A percentile compares a stretch with the other conserved stretches of the same genome.
Conservation (phyloP, 1,140 invertebrate genomes). For the Drosophila obscura region DNA sequence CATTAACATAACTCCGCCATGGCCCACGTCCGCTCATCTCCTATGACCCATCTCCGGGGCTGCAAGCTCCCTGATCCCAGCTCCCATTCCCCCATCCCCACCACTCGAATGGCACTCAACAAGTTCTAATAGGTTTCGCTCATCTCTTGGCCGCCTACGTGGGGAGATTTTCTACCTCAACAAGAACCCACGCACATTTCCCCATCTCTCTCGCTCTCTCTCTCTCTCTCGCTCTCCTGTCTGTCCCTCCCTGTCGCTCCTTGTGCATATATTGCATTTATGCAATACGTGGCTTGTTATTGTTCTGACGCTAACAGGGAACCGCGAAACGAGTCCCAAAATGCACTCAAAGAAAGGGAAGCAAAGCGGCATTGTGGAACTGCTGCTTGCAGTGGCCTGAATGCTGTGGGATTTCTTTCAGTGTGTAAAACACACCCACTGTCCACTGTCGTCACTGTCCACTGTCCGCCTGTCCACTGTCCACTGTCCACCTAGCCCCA, state of each 20-base stretch:
- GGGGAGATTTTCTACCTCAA: conserved; percentile 25
- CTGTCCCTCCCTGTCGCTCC: not conserved
- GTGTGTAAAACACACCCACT: conserved; percentile 33
- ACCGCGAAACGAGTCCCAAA: conserved; percentile 9
- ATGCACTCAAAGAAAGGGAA: conserved; percentile 11
- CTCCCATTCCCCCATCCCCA: conserved; percentile 20
- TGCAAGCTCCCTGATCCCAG: no score
- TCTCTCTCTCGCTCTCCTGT: conserved; percentile 1
- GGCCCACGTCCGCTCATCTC: conserved; percentile 42
- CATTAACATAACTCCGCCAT: conserved; percentile 69
- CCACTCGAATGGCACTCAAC: conserved; percentile 66
- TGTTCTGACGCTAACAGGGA: conserved; percentile 58
- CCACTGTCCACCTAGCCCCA: conserved; percentile 31
- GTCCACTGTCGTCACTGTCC: conserved; percentile 4
- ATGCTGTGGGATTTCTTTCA: not conserved
- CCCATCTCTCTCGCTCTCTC: not conserved
- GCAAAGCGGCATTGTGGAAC: no score
- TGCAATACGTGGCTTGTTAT: conserved; percentile 80
- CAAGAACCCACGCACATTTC: conserved; percentile 49
- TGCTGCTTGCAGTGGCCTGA: not conserved
- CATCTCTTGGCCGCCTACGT: conserved; percentile 43
- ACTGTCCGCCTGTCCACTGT: conserved; percentile 20
- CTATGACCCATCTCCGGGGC: conserved; percentile 16
- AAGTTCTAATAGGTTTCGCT: conserved; percentile 67
- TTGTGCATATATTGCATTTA: conserved; percentile 59